A percentile compares a stretch with the other conserved stretches of the same genome.
Evolutionary conservation across 2,888 invertebrate genomes (phyloP).

Genomic region (Diadegma fenestrale): DNA sequence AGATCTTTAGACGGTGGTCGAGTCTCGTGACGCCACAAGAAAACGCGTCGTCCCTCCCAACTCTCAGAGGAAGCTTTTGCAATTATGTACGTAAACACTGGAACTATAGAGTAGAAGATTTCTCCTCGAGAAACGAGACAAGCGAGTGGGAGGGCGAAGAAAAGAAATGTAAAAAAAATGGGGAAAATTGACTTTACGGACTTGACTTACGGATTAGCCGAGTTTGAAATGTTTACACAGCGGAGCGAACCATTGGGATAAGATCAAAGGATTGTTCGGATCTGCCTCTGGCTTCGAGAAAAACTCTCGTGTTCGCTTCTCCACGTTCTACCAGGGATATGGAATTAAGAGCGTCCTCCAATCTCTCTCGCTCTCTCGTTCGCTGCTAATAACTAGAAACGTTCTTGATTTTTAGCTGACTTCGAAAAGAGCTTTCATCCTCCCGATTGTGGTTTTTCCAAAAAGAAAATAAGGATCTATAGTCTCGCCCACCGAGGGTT

Average conservation of each 20-base stretch:
- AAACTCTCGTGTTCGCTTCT: constrained; percentile 55
- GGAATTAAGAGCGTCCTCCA: constrained; percentile 58
- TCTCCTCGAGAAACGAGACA: constrained; percentile 12
- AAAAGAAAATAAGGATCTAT: constrained; percentile 20
- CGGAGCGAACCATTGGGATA: constrained; percentile 67
- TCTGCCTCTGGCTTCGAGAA: constrained; percentile 45
- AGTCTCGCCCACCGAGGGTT: background rate
- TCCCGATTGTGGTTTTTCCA: constrained; percentile 40
- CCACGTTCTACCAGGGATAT: constrained; percentile 41
- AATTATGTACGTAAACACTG: constrained; percentile 75
- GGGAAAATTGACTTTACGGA: constrained; percentile 75
- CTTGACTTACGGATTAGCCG: constrained; percentile 78
- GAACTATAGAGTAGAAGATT: constrained; percentile 5
- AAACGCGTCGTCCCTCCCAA: constrained; percentile 49
- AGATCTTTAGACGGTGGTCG: constrained; percentile 18
- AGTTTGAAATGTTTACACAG: constrained; percentile 77
- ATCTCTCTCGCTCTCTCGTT: constrained; percentile 21
- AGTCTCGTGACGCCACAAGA: constrained; percentile 35
- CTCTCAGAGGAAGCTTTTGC: constrained; percentile 55
- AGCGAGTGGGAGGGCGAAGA: constrained; percentile 42
- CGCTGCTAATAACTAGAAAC: constrained; percentile 72
- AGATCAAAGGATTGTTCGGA: constrained; percentile 73
- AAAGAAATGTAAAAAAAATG: constrained; percentile 55
- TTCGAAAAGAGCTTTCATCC: constrained; percentile 31
- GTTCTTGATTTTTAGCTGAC: constrained; percentile 60